Base-by-base conservation (phyloP, 2,797 vertebrate genomes). In the Toxotes lorentzi region DNA sequence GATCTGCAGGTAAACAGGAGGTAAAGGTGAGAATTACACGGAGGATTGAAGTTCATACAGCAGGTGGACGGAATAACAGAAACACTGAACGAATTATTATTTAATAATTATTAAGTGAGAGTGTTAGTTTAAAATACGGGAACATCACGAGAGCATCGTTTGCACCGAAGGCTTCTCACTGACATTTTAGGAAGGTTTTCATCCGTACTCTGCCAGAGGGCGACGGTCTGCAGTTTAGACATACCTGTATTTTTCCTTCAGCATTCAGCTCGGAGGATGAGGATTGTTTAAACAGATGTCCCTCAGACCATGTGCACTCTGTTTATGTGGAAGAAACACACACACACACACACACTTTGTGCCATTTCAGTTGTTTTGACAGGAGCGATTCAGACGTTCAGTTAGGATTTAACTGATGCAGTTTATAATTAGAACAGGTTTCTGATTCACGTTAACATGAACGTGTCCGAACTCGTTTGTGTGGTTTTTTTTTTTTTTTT, bases 201-300 rank as follows among this genome's bases (percentile, higher is more conserved):
- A 54, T 61, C 13, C 4, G 13, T 1, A 0, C 19, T 58, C 6
- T 35, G 43, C 69, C 69, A 27, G 16, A 54, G 47, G 79, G 40
- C 9, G 19, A 27, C 7, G 1, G 38, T 67, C 35, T 47, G 3
- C 7, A 56, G 40, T 70, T 81, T 38, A 32, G 23, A 48, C 70
- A 5, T 9, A 47, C 14, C 80, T 54, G 79, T 64, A 41, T 78
- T 78, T 84, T 78, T 56, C 74, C 79, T 59, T 30, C 51, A 7
- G 41, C 47, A 0, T 11, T 48, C 3, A 4, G 11, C 54, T 57
- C 5, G 1, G 34, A 38, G 51, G 60, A 54, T 27, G 72, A 78
- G 24, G 64, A 57, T 0, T n/a, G 34, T 77, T 75, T 50, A 68
- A 79, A 79, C 74, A 66, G 56, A 61, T 5, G 8, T 7, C 14